phyloP scores from a whole-genome alignment of 2,797 vertebrate genomes.

The Microcaecilia unicolor region DNA sequence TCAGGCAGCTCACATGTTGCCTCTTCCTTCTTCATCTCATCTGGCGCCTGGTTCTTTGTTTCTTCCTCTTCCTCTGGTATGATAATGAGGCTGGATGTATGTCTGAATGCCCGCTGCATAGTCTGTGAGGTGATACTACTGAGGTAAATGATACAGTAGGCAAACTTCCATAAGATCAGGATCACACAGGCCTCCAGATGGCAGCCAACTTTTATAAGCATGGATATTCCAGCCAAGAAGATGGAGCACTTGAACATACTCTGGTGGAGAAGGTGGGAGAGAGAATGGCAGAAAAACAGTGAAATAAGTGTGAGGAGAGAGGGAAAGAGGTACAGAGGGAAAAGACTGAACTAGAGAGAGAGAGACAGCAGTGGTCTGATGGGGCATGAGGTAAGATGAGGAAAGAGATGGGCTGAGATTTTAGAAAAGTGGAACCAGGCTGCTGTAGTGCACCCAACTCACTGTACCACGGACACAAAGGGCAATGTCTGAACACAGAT shows the following conservation, averaged over 20 bases:
- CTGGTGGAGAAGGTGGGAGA: neutral
- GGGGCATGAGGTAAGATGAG: too few relatives aligned
- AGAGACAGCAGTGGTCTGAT: too few relatives aligned
- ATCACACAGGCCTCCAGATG: neutral
- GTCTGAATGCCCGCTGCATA: slow-evolving; percentile 24
- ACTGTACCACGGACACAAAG: too few relatives aligned
- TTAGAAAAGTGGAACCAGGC: too few relatives aligned
- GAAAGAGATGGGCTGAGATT: too few relatives aligned
- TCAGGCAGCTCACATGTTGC: too few relatives aligned
- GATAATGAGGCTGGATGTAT: slow-evolving; percentile 12
- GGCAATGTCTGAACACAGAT: too few relatives aligned
- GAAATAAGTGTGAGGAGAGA: neutral
- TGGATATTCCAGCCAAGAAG: neutral
- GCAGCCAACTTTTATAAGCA: neutral
- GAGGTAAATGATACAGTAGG: slow-evolving; percentile 13
- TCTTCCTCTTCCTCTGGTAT: neutral
- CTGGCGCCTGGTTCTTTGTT: neutral
- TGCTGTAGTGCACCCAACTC: too few relatives aligned
- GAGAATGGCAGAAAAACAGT: neutral
- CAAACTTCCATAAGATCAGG: slow-evolving; percentile 2
- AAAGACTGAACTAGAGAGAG: too few relatives aligned
- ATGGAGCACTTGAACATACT: neutral
- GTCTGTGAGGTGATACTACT: slow-evolving; percentile 11
- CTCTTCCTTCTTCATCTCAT: too few relatives aligned
- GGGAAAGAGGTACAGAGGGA: too few relatives aligned